Percentiles rank a stretch among this genome's conserved stretches.
phyloP scores from a whole-genome alignment of 2,113 vertebrate species.

The Melanotaenia duboulayi region DNA sequence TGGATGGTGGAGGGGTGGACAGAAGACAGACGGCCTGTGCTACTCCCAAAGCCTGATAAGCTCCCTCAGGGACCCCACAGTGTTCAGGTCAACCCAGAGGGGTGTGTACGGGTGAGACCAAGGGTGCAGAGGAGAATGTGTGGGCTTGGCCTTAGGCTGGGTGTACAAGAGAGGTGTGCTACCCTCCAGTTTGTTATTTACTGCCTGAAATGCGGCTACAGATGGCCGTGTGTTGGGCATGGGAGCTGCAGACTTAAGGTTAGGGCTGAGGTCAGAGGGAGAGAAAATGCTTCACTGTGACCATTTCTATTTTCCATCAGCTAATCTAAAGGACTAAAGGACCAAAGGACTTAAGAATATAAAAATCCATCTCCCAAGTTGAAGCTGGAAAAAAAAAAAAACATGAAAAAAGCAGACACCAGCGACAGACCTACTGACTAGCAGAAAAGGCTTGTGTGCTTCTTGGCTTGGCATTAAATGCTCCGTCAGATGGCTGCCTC shows the following conservation, averaged over 20 bases:
- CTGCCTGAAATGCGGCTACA: constrained; percentile 71
- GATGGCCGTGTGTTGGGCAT: constrained; percentile 69
- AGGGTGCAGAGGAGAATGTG: constrained; percentile 58
- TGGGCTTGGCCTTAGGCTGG: constrained; percentile 62
- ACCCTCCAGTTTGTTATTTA: constrained; percentile 69
- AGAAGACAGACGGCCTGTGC: constrained; percentile 64
- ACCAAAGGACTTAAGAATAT: constrained; percentile 4
- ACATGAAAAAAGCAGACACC: neutral
- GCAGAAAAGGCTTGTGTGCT: constrained; percentile 35
- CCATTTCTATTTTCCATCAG: constrained; percentile 1
- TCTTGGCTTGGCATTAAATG: constrained; percentile 61
- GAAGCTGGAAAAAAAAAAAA: neutral
- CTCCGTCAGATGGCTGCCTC: constrained; percentile 74
- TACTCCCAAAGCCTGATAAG: constrained; percentile 34
- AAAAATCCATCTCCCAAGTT: neutral
- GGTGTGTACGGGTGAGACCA: constrained; percentile 50
- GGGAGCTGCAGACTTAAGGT: constrained; percentile 38
- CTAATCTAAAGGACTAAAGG: no score
- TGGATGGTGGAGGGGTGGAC: constrained; percentile 35
- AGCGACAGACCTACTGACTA: constrained; percentile 20
- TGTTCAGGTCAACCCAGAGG: constrained; percentile 56
- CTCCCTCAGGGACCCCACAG: constrained; percentile 59
- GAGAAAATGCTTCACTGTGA: constrained; percentile 23
- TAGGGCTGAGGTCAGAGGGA: constrained; percentile 17
- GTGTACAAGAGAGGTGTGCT: constrained; percentile 41